Evolutionary conservation across 1,140 invertebrate species (phyloP).

Genomic region (Periplaneta americana): DNA sequence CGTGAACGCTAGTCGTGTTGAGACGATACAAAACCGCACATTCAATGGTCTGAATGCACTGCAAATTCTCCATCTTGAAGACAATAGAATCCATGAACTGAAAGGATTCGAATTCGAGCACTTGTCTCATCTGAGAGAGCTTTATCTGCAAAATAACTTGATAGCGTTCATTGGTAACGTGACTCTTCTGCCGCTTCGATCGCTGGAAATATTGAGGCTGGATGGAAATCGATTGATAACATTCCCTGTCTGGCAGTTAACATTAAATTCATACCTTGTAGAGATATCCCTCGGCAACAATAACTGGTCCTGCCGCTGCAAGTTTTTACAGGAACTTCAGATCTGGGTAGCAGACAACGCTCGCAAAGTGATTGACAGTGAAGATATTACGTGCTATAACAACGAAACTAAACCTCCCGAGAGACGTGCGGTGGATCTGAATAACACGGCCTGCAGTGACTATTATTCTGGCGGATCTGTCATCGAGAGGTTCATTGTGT

Average conservation of each 20-base stretch:
- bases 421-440: conserved; percentile 69
- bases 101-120: conserved; percentile 89
- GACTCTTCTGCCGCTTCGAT: conserved; percentile 69
- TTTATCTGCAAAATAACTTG: conserved; percentile 83
- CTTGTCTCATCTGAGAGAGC: conserved; percentile 68
- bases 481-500: conserved; percentile 75
- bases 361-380: conserved; percentile 69
- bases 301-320: conserved; percentile 84
- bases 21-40: conserved; percentile 84
- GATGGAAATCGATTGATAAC: conserved; percentile 78
- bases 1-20: conserved; percentile 80
- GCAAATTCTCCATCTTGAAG: conserved; percentile 76
- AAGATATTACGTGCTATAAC: conserved; percentile 74
- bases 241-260: conserved; percentile 80
- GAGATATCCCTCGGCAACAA: conserved; percentile 73
- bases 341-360: conserved; percentile 77
- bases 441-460: conserved; percentile 75
- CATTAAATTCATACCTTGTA: conserved; percentile 60
- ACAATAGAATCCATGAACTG: conserved; percentile 72
- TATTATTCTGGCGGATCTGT: conserved; percentile 76
- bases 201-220: conserved; percentile 72
- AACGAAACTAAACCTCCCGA: conserved; percentile 64
- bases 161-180: conserved; percentile 73
- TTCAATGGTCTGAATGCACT: conserved; percentile 83
- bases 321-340: conserved; percentile 80